These are phyloP conservation scores for Tricholaema leucomelas DNA, from an alignment of 2,113 vertebrate genomes.

Conservation along the genomic window DNA sequence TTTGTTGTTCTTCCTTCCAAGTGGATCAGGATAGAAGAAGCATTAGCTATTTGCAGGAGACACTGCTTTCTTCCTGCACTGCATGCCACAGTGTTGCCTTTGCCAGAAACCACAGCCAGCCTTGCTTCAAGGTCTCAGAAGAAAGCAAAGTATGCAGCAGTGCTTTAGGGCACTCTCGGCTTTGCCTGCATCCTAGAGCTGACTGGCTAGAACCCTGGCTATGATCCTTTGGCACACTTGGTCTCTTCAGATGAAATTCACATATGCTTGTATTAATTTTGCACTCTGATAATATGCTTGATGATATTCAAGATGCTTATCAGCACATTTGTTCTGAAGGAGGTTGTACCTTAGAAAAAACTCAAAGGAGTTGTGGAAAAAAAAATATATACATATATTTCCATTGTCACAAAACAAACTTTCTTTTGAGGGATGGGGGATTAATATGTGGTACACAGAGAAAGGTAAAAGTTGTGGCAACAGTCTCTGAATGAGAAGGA, in stretches of 20 bases:
- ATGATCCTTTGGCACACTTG: not conserved
- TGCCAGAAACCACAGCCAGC: not conserved
- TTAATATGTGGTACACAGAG: not conserved
- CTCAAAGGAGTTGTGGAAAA: not conserved
- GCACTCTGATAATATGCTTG: not conserved
- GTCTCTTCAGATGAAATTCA: not conserved
- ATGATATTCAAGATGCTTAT: not conserved
- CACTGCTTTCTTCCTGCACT: not conserved
- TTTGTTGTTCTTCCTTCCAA: not conserved
- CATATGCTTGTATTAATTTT: not conserved
- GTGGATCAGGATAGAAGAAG: not conserved
- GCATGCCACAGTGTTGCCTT: not conserved
- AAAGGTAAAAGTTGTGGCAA: not conserved
- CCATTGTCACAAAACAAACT: not conserved
- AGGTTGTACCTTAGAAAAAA: not conserved
- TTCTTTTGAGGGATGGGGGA: not conserved
- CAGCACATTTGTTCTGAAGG: not conserved
- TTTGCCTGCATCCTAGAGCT: not conserved
- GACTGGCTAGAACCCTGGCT: not conserved
- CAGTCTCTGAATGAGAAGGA: not conserved
- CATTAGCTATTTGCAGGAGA: not conserved
- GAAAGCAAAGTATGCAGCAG: not conserved
- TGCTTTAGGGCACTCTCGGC: not conserved
- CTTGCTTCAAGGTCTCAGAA: not conserved
- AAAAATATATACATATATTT: rapidly evolving